Evolutionary conservation across 2,113 vertebrate species (phyloP).

Genomic region (Harpagus bidentatus): DNA sequence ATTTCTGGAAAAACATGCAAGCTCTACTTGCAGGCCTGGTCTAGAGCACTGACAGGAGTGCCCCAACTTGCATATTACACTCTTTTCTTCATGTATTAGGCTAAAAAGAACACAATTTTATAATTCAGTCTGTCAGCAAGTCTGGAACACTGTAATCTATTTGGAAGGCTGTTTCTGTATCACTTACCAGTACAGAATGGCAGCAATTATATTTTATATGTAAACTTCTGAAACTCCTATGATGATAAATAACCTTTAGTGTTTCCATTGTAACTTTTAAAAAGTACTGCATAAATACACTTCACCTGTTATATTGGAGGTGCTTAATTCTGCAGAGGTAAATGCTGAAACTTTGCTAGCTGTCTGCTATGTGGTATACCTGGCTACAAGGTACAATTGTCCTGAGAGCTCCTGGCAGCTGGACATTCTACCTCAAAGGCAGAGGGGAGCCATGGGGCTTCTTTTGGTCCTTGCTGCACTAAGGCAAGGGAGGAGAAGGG

Average conservation of each 20-base stretch:
- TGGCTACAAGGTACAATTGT: not conserved
- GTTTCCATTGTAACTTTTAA: not conserved
- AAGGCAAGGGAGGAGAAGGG: not conserved
- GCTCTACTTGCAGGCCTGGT: not conserved
- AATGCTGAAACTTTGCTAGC: not conserved
- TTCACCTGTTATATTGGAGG: not conserved
- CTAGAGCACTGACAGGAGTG: not conserved
- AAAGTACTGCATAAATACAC: not conserved
- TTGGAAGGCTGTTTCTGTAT: not conserved
- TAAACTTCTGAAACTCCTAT: not conserved
- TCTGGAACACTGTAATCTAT: not conserved
- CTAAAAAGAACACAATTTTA: not conserved
- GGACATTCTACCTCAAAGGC: slow-evolving; percentile 8
- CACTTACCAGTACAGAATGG: not conserved
- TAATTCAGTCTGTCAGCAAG: not conserved
- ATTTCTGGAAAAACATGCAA: not conserved
- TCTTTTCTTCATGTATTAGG: not conserved
- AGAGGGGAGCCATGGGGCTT: not conserved
- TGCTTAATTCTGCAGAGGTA: not conserved
- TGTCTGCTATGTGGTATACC: not conserved
- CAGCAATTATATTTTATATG: not conserved
- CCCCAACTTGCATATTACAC: not conserved
- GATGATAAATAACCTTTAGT: not conserved
- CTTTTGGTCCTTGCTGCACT: not conserved
- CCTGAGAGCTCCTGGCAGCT: not conserved